These are phyloP conservation scores for Harlomillsia oculata DNA, from an alignment of 1,140 invertebrate genomes.

Conservation along the genomic window DNA sequence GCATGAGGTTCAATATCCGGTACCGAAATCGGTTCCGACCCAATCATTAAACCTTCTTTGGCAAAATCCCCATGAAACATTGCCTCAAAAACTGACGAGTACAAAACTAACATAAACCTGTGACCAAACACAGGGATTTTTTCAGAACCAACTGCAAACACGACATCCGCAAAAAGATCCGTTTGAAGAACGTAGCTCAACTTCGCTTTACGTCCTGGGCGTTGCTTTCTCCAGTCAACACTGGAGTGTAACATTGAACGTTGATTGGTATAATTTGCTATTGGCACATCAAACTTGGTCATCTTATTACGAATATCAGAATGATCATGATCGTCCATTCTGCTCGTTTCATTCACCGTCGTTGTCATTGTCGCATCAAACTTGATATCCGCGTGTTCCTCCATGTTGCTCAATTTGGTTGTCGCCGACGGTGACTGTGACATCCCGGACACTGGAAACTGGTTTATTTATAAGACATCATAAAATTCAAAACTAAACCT, in stretches of 20 bases:
- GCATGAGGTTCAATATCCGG: constrained; percentile 23
- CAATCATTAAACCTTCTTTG: not conserved
- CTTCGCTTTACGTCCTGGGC: constrained; percentile 3
- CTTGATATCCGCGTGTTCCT: no score
- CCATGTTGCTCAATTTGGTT: no score
- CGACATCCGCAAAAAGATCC: constrained; percentile 14
- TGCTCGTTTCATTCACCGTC: no score
- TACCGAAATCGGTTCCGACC: not conserved
- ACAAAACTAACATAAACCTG: constrained; percentile 15
- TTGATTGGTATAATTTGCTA: no score
- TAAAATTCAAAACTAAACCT: no score
- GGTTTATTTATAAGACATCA: no score
- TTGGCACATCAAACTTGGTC: no score
- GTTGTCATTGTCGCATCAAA: no score
- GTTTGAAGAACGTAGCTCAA: not conserved
- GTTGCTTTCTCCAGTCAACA: constrained; percentile 5
- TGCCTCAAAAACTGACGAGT: constrained; percentile 21
- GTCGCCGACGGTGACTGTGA: no score
- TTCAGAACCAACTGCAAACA: constrained; percentile 5
- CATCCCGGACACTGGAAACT: no score
- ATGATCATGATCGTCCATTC: no score
- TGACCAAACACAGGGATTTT: constrained; percentile 12
- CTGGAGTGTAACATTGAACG: constrained; percentile 1
- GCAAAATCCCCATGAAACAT: constrained; percentile 13
- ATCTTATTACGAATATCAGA: no score